These are phyloP conservation scores for Naso thynnoides DNA, from an alignment of 2,797 vertebrate genomes.

Conservation along the genomic window DNA sequence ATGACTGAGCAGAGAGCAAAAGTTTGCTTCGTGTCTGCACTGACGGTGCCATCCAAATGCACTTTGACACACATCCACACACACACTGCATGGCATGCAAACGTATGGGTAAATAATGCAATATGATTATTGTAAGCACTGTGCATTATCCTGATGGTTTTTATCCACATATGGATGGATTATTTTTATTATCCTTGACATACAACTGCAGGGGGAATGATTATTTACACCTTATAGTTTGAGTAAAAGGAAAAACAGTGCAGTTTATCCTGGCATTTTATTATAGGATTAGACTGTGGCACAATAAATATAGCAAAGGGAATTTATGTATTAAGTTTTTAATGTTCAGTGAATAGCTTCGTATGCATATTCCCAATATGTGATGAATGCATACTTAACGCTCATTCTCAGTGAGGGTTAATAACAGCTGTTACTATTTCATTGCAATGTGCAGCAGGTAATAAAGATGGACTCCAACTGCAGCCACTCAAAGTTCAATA, in stretches of 20 bases:
- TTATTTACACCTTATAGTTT: conserved; percentile 15
- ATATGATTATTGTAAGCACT: conserved; percentile 26
- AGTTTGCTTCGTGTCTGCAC: conserved; percentile 41
- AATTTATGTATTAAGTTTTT: conserved; percentile 49
- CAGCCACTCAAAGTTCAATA: conserved; percentile 47
- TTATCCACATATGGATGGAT: conserved; percentile 29
- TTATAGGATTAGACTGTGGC: conserved; percentile 25
- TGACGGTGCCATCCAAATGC: too few relatives aligned
- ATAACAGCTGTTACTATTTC: conserved; percentile 52
- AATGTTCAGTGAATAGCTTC: conserved; percentile 38
- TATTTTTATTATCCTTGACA: conserved; percentile 13
- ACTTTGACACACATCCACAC: conserved; percentile 1
- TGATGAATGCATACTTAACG: conserved; percentile 57
- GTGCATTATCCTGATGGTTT: conserved; percentile 10
- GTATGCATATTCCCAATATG: conserved; percentile 13
- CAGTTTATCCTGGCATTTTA: conserved; percentile 31
- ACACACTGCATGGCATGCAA: conserved; percentile 11
- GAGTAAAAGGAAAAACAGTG: conserved; percentile 6
- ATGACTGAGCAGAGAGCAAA: conserved; percentile 33
- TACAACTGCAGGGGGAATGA: conserved; percentile 10
- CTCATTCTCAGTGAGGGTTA: conserved; percentile 36
- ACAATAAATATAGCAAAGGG: conserved; percentile 12
- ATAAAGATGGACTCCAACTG: conserved; percentile 39
- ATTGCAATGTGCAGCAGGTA: conserved; percentile 12
- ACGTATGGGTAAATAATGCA: conserved; percentile 35